These are phyloP conservation scores for Caenorhabditis afra DNA, from an alignment of 2,888 invertebrate genomes.

Conservation along the genomic window DNA sequence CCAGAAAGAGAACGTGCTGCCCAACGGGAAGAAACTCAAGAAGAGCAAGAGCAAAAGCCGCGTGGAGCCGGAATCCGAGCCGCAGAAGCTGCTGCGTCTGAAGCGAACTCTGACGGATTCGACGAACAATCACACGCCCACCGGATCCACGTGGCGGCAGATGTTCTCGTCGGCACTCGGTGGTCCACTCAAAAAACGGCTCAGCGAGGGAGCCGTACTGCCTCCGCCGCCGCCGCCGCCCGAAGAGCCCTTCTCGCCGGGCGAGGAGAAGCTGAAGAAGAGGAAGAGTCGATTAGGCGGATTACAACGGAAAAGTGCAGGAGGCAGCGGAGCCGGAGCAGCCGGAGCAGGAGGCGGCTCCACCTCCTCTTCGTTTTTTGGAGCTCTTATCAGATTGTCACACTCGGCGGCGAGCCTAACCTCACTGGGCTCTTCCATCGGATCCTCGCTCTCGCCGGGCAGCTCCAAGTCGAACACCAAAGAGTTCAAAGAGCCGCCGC, in stretches of 20 bases:
- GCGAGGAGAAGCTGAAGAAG: constrained; percentile 33
- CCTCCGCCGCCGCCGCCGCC: constrained; percentile 17
- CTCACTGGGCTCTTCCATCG: neutral
- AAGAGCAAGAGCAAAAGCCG: constrained; percentile 52
- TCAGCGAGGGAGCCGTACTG: constrained; percentile 53
- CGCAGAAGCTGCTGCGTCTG: constrained; percentile 30
- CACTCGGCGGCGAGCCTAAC: constrained; percentile 39
- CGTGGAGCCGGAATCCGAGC: constrained; percentile 39
- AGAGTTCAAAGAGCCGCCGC: constrained; percentile 42
- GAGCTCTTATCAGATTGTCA: constrained; percentile 60
- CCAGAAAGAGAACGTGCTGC: constrained; percentile 36
- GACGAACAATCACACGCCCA: constrained; percentile 45
- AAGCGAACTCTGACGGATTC: constrained; percentile 57
- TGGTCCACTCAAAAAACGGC: constrained; percentile 62
- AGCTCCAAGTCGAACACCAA: constrained; percentile 39
- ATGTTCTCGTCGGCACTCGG: constrained; percentile 49
- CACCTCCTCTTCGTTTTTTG: constrained; percentile 51
- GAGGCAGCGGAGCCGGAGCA: constrained; percentile 30
- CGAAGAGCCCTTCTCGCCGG: neutral
- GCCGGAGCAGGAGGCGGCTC: constrained; percentile 32
- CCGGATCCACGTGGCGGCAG: constrained; percentile 46
- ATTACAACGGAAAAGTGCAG: constrained; percentile 58
- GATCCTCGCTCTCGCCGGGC: constrained; percentile 26
- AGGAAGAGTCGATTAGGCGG: constrained; percentile 34
- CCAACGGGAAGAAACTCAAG: constrained; percentile 26